phyloP scores from a whole-genome alignment of 2,888 invertebrate genomes.

The Cataglyphis livida region DNA sequence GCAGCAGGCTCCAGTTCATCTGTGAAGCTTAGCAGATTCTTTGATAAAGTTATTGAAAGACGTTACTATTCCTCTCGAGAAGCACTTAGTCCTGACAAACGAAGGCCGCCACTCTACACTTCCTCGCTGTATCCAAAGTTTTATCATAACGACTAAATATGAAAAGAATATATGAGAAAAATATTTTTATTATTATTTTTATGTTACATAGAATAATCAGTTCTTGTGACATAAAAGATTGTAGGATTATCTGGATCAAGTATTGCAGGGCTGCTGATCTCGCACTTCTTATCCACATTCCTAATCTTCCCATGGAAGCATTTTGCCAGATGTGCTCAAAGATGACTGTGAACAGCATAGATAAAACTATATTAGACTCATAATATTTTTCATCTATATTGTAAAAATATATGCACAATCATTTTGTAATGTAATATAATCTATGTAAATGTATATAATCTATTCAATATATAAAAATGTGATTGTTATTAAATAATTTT shows the following conservation, averaged over 20 bases:
- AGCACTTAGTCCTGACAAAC: conserved; percentile 87
- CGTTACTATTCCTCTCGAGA: conserved; percentile 86
- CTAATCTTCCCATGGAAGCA: conserved; percentile 19
- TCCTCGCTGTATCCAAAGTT: conserved; percentile 87
- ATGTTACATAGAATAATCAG: not conserved
- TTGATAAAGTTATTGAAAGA: conserved; percentile 93
- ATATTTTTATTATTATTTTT: not conserved
- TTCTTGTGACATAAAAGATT: not conserved
- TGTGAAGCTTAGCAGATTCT: conserved; percentile 97
- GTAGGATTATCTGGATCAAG: not conserved
- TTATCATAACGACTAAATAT: conserved; percentile 86
- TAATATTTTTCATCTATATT: conserved; percentile 53
- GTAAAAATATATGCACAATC: conserved; percentile 15
- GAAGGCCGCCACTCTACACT: conserved; percentile 85
- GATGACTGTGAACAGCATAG: conserved; percentile 7
- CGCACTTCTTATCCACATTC: conserved; percentile 44
- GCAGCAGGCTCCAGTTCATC: conserved; percentile 98
- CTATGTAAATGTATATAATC: not conserved
- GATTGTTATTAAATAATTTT: not conserved
- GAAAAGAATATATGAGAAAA: not conserved
- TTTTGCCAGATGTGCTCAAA: conserved; percentile 18
- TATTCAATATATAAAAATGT: not conserved
- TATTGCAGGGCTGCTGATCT: not conserved
- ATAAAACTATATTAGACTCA: not conserved
- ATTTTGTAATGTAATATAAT: conserved; percentile 21